Evolutionary conservation across 2,797 vertebrate species (phyloP).

Genomic region (Muraenolepis orangiensis): DNA sequence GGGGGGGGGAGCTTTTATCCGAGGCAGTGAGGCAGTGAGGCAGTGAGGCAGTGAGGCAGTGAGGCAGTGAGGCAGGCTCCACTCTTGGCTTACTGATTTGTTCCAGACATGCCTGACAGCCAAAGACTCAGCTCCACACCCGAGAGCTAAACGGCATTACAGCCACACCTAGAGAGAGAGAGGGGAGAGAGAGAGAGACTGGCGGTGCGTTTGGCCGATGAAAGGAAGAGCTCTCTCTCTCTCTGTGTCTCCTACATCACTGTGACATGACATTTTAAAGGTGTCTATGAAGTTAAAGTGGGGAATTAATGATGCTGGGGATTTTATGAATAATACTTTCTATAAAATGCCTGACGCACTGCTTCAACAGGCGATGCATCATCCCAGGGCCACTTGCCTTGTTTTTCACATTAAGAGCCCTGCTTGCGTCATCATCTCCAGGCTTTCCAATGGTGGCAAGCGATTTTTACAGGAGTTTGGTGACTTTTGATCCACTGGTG

Average conservation of each 20-base stretch:
- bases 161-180: slow-evolving; percentile 9
- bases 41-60: not conserved
- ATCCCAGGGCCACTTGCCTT: not conserved
- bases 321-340: too few relatives aligned
- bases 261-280: not conserved
- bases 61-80: not conserved
- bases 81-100: not conserved
- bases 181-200: not conserved
- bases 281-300: not conserved
- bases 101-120: not conserved
- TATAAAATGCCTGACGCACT: not conserved
- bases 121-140: slow-evolving; percentile 35
- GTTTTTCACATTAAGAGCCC: not conserved
- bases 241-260: not conserved
- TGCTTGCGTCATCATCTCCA: not conserved
- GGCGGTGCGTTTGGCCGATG: not conserved
- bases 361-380: too few relatives aligned
- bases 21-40: not conserved
- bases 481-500: not conserved
- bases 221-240: not conserved
- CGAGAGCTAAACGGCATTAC: slow-evolving; percentile 21
- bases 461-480: not conserved
- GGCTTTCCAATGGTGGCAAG: not conserved
- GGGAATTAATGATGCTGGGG: not conserved
- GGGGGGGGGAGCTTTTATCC: not conserved